phyloP scores from a whole-genome alignment of 2,888 invertebrate genomes.

The Peribatodes rhomboidaria region DNA sequence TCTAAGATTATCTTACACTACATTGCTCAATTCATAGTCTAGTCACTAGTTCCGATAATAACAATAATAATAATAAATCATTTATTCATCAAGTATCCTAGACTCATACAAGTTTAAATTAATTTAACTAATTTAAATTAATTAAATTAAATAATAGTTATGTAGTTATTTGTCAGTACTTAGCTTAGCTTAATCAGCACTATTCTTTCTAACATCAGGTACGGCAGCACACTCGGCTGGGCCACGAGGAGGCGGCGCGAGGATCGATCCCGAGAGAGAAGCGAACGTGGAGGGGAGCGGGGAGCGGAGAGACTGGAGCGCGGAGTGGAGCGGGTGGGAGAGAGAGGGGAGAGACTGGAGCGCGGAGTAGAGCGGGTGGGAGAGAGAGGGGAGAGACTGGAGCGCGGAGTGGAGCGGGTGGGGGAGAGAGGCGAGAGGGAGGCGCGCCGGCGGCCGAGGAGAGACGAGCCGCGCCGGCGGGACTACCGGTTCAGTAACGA shows the following conservation, averaged over 20 bases:
- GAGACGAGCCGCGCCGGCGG: constrained; percentile 64
- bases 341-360: constrained; percentile 57
- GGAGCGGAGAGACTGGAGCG: constrained; percentile 54
- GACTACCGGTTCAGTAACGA: constrained; percentile 87
- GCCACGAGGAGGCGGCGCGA: constrained; percentile 64
- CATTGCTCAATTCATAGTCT: too few relatives aligned
- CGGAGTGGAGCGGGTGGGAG: constrained; percentile 51
- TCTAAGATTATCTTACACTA: too few relatives aligned
- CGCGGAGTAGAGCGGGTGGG: constrained; percentile 43
- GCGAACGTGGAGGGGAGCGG: constrained; percentile 39
- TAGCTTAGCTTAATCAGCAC: too few relatives aligned
- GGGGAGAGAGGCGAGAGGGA: constrained; percentile 56
- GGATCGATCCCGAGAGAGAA: constrained; percentile 49
- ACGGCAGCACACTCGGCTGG: constrained; percentile 77
- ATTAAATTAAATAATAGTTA: too few relatives aligned
- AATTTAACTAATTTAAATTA: too few relatives aligned
- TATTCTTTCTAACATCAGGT: constrained; percentile 52
- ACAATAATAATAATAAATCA: too few relatives aligned
- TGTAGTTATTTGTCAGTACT: too few relatives aligned
- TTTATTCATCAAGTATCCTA: too few relatives aligned
- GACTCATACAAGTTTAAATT: too few relatives aligned
- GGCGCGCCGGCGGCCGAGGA: constrained; percentile 57
- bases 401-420: constrained; percentile 54
- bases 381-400: constrained; percentile 41
- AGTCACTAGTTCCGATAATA: too few relatives aligned